Percentiles rank a stretch among this genome's conserved stretches.
phyloP scores from a whole-genome alignment of 1,140 invertebrate species.

The Eupristina koningsbergeri region DNA sequence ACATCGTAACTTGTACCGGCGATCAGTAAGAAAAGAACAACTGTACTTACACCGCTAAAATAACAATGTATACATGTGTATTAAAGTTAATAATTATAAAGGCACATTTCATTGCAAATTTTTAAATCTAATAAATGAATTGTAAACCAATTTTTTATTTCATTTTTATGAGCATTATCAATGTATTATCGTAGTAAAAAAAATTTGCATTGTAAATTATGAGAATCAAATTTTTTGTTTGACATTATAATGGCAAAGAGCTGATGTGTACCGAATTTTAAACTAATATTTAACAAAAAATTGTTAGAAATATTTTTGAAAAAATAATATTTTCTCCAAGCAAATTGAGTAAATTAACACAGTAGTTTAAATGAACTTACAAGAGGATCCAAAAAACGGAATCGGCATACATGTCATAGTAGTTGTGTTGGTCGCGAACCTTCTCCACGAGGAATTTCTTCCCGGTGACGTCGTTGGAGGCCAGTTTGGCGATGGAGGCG shows the following conservation, averaged over 20 bases:
- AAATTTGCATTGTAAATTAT: no score
- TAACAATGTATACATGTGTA: background rate
- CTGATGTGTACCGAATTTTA: no score
- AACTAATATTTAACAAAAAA: no score
- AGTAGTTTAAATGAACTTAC: slow-evolving; percentile 73
- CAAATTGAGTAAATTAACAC: background rate
- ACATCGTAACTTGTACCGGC: slow-evolving; percentile 73
- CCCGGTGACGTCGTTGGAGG: slow-evolving; percentile 62
- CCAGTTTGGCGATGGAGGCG: slow-evolving; percentile 74
- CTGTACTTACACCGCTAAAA: slow-evolving; percentile 76
- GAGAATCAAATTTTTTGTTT: no score
- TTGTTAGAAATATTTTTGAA: no score
- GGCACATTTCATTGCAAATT: background rate
- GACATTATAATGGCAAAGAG: no score
- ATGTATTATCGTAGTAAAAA: no score
- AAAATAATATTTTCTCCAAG: no score
- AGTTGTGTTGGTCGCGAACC: slow-evolving; percentile 79
- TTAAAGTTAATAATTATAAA: no score
- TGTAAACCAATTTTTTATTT: no score
- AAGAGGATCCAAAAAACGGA: slow-evolving; percentile 80
- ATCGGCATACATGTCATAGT: slow-evolving; percentile 80
- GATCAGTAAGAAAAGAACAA: slow-evolving; percentile 76
- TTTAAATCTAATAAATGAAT: background rate
- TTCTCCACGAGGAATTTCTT: slow-evolving; percentile 62
- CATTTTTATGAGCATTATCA: no score